phyloP scores from a whole-genome alignment of 2,113 vertebrate genomes.

The Proteles cristata region DNA sequence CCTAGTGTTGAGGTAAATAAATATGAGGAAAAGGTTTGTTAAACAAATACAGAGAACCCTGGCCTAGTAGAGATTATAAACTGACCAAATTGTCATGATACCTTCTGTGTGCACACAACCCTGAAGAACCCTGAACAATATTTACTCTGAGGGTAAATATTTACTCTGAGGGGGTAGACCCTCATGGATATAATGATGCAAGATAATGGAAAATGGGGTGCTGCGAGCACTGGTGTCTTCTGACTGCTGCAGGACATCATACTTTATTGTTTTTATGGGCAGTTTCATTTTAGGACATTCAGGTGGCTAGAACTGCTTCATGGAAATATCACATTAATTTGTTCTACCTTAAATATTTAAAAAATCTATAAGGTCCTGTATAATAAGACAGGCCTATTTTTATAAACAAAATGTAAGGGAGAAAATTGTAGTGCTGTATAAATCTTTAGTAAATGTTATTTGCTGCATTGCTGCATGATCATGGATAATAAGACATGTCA shows the following conservation, averaged over 20 bases:
- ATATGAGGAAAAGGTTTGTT: neutral
- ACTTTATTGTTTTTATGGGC: neutral
- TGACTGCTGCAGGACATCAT: neutral
- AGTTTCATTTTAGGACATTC: neutral
- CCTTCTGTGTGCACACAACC: neutral
- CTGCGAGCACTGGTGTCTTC: neutral
- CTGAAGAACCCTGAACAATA: neutral
- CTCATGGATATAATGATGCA: neutral
- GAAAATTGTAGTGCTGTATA: neutral
- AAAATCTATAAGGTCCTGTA: neutral
- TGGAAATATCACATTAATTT: neutral
- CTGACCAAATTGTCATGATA: neutral
- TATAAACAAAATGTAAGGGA: neutral
- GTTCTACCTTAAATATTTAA: neutral
- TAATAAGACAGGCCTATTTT: neutral
- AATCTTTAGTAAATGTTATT: neutral
- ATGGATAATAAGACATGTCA: neutral
- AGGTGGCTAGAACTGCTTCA: neutral
- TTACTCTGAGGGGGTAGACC: neutral
- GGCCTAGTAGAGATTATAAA: neutral
- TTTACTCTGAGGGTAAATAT: neutral
- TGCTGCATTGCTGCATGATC: neutral
- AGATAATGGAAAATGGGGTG: neutral
- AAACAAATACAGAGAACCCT: neutral
- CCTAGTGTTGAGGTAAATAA: neutral